These are phyloP conservation scores for Cephalopachus bancanus DNA, from an alignment of 2,797 vertebrate species.

Conservation along the genomic window DNA sequence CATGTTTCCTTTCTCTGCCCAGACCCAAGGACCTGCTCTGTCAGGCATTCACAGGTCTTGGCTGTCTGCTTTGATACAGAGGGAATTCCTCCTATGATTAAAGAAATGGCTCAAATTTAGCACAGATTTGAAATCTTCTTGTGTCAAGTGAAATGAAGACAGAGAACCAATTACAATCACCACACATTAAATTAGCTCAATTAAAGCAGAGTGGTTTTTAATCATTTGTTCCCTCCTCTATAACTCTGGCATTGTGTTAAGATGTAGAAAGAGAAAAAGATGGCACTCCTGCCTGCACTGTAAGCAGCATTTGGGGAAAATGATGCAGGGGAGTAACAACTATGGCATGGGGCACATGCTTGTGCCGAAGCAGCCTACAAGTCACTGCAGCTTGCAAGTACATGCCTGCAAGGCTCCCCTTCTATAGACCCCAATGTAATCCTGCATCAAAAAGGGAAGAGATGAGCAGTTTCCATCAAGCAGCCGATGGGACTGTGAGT, in stretches of 20 bases:
- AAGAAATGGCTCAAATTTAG: conserved; percentile 33
- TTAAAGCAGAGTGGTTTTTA: conserved; percentile 38
- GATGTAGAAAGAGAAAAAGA: background rate
- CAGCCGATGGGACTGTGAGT: background rate
- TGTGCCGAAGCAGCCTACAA: fast-evolving
- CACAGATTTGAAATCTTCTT: background rate
- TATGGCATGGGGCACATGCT: fast-evolving
- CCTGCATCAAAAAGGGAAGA: background rate
- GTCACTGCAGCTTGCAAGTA: fast-evolving
- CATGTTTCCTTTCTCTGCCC: background rate
- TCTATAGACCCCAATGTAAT: background rate
- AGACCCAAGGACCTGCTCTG: background rate
- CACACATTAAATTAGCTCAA: conserved; percentile 47
- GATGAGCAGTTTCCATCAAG: background rate
- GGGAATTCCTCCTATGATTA: conserved; percentile 23
- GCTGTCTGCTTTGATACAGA: background rate
- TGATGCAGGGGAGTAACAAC: fast-evolving
- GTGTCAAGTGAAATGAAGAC: conserved; percentile 56
- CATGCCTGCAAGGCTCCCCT: background rate
- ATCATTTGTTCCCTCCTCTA: conserved; percentile 31
- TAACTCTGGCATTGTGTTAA: background rate
- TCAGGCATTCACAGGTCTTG: background rate
- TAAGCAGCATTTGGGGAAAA: fast-evolving
- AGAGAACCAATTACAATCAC: conserved; percentile 9
- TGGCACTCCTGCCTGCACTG: fast-evolving